Percentiles rank a stretch among this genome's conserved stretches.
These are phyloP conservation scores for Polypedilum pembai DNA, from an alignment of 1,140 invertebrate genomes.

Conservation along the genomic window DNA sequence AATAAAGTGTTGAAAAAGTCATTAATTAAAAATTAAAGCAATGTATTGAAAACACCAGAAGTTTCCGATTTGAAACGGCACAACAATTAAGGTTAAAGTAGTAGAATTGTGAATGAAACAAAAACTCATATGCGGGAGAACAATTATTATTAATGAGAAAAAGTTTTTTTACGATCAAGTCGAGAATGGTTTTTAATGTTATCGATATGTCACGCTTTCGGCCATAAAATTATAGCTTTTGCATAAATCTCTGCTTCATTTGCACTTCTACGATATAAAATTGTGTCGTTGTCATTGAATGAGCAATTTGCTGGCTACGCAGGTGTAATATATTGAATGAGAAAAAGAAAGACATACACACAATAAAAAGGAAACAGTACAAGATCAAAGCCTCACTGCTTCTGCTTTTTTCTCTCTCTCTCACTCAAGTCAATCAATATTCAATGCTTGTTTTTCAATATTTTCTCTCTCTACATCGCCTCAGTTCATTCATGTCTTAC, in stretches of 20 bases:
- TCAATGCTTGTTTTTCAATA: neutral
- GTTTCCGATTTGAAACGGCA: neutral
- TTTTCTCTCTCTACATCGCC: no score
- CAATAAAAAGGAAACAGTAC: neutral
- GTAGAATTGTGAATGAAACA: neutral
- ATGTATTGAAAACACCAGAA: conserved; percentile 4
- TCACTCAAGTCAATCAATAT: neutral
- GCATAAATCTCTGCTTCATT: no score
- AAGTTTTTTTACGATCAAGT: neutral
- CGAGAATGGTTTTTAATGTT: no score
- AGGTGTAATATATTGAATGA: neutral
- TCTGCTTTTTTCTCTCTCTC: neutral
- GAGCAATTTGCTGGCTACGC: neutral
- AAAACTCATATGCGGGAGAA: conserved; percentile 15
- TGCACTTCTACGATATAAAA: no score
- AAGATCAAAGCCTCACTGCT: conserved; percentile 1
- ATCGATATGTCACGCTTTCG: no score
- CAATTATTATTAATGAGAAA: conserved; percentile 12
- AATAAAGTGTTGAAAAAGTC: conserved; percentile 27
- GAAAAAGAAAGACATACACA: neutral
- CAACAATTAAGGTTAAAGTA: neutral
- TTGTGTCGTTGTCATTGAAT: no score
- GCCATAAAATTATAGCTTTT: no score
- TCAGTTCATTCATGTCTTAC: neutral
- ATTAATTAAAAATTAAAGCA: neutral